Evolutionary conservation across 1,140 invertebrate species (phyloP).

Genomic region (Coenobita brevimanus): DNA sequence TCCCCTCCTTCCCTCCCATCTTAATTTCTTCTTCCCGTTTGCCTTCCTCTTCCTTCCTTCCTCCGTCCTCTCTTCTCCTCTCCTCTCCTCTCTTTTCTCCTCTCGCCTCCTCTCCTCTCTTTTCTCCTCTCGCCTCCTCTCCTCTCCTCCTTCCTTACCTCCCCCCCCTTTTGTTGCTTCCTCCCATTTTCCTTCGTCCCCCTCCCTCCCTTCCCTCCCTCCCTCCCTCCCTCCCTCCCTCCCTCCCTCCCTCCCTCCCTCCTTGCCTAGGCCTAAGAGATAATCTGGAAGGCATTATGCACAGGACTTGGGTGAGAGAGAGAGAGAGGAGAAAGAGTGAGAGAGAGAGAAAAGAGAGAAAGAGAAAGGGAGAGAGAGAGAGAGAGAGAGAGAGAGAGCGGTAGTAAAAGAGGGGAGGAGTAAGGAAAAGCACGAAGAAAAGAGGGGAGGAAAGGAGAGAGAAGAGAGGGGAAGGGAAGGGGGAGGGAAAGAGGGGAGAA

Average conservation of each 20-base stretch:
- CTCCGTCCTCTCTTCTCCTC: neutral
- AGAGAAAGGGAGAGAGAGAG: too few species aligned
- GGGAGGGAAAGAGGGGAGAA: too few species aligned
- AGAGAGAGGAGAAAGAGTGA: slow-evolving; percentile 34
- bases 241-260: neutral
- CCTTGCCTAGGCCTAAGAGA: slow-evolving; percentile 50
- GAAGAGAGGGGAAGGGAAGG: too few species aligned
- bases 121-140: neutral
- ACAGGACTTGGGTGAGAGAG: slow-evolving; percentile 30
- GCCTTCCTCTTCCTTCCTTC: neutral
- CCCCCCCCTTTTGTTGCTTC: neutral
- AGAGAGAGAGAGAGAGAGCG: too few species aligned
- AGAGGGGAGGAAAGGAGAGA: too few species aligned
- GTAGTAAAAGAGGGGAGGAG: too few species aligned
- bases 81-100: neutral
- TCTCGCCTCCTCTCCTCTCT: neutral
- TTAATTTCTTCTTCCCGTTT: neutral
- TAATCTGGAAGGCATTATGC: slow-evolving; percentile 54
- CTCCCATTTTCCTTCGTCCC: neutral
- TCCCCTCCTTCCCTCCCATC: neutral
- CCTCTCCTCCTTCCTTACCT: neutral
- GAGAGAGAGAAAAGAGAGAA: neutral
- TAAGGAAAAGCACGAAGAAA: too few species aligned
- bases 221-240: neutral
- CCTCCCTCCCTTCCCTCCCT: neutral